Base-by-base conservation (phyloP, 2,888 invertebrate genomes). In the Cheilosia soror region DNA sequence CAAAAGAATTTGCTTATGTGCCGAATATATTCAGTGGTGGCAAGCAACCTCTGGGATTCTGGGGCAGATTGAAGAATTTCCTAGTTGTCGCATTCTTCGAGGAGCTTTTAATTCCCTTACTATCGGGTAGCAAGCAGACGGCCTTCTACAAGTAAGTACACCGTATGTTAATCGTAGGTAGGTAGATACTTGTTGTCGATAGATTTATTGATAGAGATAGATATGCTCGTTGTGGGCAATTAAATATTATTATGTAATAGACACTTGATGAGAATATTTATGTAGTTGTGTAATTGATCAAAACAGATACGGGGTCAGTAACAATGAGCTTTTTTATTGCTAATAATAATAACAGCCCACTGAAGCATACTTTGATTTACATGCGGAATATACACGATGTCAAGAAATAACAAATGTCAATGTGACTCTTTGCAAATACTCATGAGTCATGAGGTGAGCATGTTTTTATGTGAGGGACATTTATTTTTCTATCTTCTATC, bases 31-130 rank as follows among this genome's bases (percentile, higher is more conserved):
- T 89, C 31, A 37, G 82, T 5, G 84, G 87, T 9, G 31, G 6
- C 0, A 88, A 86, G 20, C 89, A 88, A 33, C 88, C 89, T 1
- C 63, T 90, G 88, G 49, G 69, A 33, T 89, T 90, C 63, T 49
- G 66, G 27, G 71, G 55, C 2, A 69, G 90, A 25, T 69, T 89
- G 6, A 84, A 87, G 29, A 90, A 89, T 47, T 87, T 89, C 27
- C 5, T 88, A 11, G 49, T 80, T 2, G 60, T 66, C 11, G 40
- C 31, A 2, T n/a, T 68, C 2, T 20, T 69, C 5, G 76, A 82
- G n/a, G 79, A 87, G 7, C 5, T 68, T 20, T 5, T 77, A 15
- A 27, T 65, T 55, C 77, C 71, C 0, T 13, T 68, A 13, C 2
- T 71, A 9, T 13, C 37, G 1, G 15, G 25, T n/a, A 15, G 63